Percentiles rank a stretch among this genome's conserved stretches.
Conservation (phyloP, 2,113 vertebrate species). For the Pelodiscus sinensis region DNA sequence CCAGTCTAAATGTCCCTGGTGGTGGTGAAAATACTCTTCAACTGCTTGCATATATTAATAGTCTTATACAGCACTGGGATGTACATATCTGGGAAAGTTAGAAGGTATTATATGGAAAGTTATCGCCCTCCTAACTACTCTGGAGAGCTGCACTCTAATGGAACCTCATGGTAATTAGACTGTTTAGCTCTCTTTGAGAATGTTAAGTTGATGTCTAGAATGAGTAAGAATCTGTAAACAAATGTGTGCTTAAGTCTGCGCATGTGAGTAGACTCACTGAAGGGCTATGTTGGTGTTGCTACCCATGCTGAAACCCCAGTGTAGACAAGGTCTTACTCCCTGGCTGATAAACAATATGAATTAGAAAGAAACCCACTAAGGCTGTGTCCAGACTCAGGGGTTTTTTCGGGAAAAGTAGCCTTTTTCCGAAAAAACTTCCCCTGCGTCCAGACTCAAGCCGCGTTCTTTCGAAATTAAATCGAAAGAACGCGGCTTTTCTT, state of each 20-base stretch:
- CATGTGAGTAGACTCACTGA: accelerated
- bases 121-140: slow-evolving; percentile 30
- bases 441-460: too few species aligned
- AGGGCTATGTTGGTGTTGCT: background rate
- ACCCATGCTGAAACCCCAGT: background rate
- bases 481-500: too few species aligned
- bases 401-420: too few species aligned
- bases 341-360: background rate
- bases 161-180: background rate
- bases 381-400: too few species aligned
- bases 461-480: too few species aligned
- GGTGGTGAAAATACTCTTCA: background rate
- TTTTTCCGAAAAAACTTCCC: too few species aligned
- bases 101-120: background rate
- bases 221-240: background rate
- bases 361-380: background rate
- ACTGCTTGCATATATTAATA: background rate
- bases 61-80: background rate
- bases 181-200: background rate
- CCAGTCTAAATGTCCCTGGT: background rate
- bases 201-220: background rate
- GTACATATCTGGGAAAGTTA: slow-evolving; percentile 14
- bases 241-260: background rate
- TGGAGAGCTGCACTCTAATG: slow-evolving; percentile 14
- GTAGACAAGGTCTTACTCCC: background rate